Conservation (phyloP, 2,888 invertebrate species). For the Cryptus viduatorius region DNA sequence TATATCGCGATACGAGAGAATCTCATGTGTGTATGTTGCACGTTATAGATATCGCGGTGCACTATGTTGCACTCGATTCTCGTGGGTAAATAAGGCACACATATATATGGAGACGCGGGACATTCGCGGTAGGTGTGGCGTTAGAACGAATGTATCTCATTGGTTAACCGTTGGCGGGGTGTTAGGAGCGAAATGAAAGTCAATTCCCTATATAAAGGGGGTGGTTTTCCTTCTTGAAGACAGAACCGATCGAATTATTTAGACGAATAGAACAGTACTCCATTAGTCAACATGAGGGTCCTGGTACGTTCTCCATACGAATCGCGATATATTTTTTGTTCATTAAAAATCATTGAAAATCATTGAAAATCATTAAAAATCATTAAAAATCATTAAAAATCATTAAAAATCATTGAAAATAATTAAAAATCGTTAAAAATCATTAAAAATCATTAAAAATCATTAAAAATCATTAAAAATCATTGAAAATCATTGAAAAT, state of each 20-base stretch:
- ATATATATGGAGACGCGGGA: constrained; percentile 54
- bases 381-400: too few relatives aligned
- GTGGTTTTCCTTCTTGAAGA: constrained; percentile 79
- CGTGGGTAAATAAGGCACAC: constrained; percentile 75
- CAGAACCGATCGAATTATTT: constrained; percentile 80
- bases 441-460: background rate
- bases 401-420: too few relatives aligned
- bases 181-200: constrained; percentile 83
- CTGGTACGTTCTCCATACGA: constrained; percentile 79
- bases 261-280: constrained; percentile 68
- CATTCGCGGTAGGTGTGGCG: constrained; percentile 82
- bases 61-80: constrained; percentile 53
- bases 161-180: constrained; percentile 81
- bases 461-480: background rate
- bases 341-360: too few relatives aligned
- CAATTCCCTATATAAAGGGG: constrained; percentile 85
- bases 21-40: background rate
- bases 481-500: too few relatives aligned
- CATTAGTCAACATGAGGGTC: constrained; percentile 79
- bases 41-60: constrained; percentile 46
- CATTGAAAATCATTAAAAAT: background rate
- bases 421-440: background rate
- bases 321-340: background rate
- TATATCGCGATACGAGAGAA: constrained; percentile 45
- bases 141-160: constrained; percentile 75